A percentile compares a stretch with the other conserved stretches of the same genome.
Evolutionary conservation across 1,140 invertebrate species (phyloP).

Genomic region (Trachymyrmex septentrionalis): DNA sequence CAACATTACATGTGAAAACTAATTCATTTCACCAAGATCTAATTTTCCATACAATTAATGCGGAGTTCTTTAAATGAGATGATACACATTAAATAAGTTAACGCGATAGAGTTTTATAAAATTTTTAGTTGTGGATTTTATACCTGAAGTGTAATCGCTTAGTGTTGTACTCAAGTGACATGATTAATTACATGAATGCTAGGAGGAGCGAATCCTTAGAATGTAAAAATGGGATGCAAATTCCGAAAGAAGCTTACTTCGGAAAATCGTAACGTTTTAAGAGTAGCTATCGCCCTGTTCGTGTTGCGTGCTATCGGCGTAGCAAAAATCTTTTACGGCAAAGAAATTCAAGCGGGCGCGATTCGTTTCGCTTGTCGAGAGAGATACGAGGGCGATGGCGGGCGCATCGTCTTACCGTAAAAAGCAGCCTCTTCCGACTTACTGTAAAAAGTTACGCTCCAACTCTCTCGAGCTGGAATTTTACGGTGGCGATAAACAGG

Average conservation of each 20-base stretch:
- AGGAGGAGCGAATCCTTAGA: background rate
- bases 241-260: slow-evolving; percentile 21
- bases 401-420: slow-evolving; percentile 54
- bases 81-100: background rate
- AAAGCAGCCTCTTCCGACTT: slow-evolving; percentile 32
- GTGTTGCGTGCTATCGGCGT: background rate
- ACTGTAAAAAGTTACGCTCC: slow-evolving; percentile 45
- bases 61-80: background rate
- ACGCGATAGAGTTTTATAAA: background rate
- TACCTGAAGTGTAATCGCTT: background rate
- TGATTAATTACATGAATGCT: background rate
- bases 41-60: no score
- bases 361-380: slow-evolving; percentile 18
- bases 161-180: background rate
- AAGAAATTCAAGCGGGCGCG: slow-evolving; percentile 29
- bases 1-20: no score
- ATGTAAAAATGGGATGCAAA: background rate
- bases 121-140: background rate
- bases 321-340: slow-evolving; percentile 24
- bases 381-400: slow-evolving; percentile 29
- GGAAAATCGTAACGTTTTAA: slow-evolving; percentile 40
- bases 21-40: no score
- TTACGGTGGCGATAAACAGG: slow-evolving; percentile 42
- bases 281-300: slow-evolving; percentile 13
- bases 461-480: background rate